A percentile compares a stretch with the other conserved stretches of the same genome.
Evolutionary conservation across 1,140 invertebrate species (phyloP).

Genomic region (Limonius californicus): DNA sequence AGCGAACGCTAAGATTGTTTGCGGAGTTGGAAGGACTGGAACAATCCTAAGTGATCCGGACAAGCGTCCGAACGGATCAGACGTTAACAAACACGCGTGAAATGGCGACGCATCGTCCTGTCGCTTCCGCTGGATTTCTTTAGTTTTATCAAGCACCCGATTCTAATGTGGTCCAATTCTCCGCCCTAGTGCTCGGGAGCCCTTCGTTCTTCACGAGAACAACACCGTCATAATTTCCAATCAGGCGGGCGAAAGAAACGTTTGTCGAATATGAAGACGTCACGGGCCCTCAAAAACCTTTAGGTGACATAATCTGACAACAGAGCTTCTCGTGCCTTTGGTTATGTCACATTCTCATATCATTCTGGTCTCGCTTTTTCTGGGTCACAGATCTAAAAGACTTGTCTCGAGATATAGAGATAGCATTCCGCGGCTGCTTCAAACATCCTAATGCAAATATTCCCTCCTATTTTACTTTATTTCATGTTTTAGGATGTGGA

Average conservation of each 20-base stretch:
- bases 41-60: conserved; percentile 24
- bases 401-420: conserved; percentile 27
- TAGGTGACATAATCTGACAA: conserved; percentile 7
- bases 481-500: no score
- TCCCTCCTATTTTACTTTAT: not conserved
- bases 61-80: conserved; percentile 25
- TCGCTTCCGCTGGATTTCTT: not conserved
- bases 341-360: conserved; percentile 5
- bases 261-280: not conserved
- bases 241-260: not conserved
- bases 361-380: conserved; percentile 18
- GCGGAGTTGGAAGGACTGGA: conserved; percentile 19
- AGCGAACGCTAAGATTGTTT: conserved; percentile 23
- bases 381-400: conserved; percentile 28
- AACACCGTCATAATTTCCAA: not conserved
- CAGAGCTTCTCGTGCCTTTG: not conserved
- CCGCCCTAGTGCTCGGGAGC: not conserved
- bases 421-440: conserved; percentile 24
- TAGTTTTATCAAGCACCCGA: not conserved
- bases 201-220: not conserved
- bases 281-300: conserved; percentile 4
- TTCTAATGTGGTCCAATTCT: not conserved
- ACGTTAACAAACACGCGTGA: conserved; percentile 24
- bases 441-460: conserved; percentile 30
- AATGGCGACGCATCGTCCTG: conserved; percentile 22